Percentiles rank a stretch among this genome's conserved stretches.
phyloP scores from a whole-genome alignment of 1,140 invertebrate genomes.

The Heliconius nattereri region DNA sequence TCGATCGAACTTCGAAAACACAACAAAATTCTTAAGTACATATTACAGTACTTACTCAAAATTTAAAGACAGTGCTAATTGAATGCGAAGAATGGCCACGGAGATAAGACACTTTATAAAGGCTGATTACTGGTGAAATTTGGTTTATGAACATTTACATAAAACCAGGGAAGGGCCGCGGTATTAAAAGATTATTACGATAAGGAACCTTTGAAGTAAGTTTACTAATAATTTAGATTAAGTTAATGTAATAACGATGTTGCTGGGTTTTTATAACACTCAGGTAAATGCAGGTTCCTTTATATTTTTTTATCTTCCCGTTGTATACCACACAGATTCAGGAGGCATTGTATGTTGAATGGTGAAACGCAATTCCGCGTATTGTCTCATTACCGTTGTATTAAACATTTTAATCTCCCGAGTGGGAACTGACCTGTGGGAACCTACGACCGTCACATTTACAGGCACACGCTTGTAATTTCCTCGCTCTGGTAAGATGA shows the following conservation, averaged over 20 bases:
- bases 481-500: too few relatives aligned
- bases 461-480: too few relatives aligned
- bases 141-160: constrained; percentile 38
- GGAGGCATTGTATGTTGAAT: too few relatives aligned
- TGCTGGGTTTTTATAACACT: neutral
- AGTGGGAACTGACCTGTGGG: too few relatives aligned
- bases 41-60: neutral
- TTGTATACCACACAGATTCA: too few relatives aligned
- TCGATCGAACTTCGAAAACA: neutral
- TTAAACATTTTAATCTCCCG: too few relatives aligned
- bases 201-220: constrained; percentile 22
- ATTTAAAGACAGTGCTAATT: constrained; percentile 33
- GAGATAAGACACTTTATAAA: constrained; percentile 35
- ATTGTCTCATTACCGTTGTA: too few relatives aligned
- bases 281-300: neutral
- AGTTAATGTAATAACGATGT: neutral
- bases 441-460: too few relatives aligned
- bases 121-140: constrained; percentile 37
- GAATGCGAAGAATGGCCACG: constrained; percentile 31
- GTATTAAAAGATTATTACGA: constrained; percentile 31
- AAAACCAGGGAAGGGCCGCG: constrained; percentile 18
- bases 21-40: neutral
- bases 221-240: neutral
- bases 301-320: too few relatives aligned
- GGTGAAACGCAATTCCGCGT: too few relatives aligned